These are phyloP conservation scores for Monochamus saltuarius DNA, from an alignment of 1,140 invertebrate species.

Conservation along the genomic window DNA sequence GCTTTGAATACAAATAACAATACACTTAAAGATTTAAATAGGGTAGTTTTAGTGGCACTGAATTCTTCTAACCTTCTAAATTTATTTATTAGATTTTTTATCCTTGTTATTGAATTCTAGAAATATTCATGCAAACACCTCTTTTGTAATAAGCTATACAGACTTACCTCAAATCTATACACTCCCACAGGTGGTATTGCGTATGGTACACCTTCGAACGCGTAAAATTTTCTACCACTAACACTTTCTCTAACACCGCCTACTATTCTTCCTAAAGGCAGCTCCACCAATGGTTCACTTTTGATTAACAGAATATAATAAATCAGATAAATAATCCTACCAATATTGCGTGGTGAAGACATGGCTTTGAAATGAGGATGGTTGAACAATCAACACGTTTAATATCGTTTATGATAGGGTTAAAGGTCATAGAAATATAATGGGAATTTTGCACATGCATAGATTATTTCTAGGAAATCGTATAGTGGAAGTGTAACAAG, in stretches of 20 bases:
- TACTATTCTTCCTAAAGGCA: constrained; percentile 29
- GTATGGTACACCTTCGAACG: constrained; percentile 39
- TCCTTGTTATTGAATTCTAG: background rate
- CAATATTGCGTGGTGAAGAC: background rate
- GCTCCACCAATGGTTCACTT: constrained; percentile 12
- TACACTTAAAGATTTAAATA: no score
- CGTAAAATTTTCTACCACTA: constrained; percentile 26
- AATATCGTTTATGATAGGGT: no score
- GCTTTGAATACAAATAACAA: no score
- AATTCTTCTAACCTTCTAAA: no score
- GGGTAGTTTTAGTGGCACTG: no score
- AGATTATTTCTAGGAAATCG: no score
- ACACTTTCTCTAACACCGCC: constrained; percentile 26
- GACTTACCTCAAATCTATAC: constrained; percentile 34
- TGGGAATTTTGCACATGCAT: no score
- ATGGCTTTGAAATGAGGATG: no score
- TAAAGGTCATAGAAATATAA: no score
- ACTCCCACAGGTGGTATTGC: constrained; percentile 33
- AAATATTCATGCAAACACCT: background rate
- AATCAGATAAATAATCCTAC: background rate
- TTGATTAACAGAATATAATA: constrained; percentile 4
- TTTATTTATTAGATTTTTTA: no score
- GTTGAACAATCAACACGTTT: no score
- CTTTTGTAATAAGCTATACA: background rate
- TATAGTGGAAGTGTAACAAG: no score